Evolutionary conservation across 2,888 invertebrate genomes (phyloP), one percentile per base, ranked within the genome.

Genomic region (Netelia inedita): DNA sequence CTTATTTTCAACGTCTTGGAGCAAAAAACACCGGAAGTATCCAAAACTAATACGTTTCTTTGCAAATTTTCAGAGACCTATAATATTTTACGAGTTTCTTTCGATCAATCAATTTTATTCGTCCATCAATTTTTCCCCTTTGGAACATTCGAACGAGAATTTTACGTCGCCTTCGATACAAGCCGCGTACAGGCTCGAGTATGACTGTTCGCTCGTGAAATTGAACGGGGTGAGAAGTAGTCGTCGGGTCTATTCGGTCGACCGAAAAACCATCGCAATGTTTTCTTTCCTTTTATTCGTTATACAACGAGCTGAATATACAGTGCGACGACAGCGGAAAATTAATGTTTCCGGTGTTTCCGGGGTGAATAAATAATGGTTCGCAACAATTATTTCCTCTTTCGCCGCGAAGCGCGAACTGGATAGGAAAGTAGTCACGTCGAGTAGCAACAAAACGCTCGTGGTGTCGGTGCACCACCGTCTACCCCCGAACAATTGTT

Each of bases 311-410:
- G 10, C 0, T 46, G 46, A 14, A 46, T 46, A 46, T 19, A 19
- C 16, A 1, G n/a, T 57, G 16, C 9, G 57, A 66, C 72, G 57
- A 66, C 72, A 69, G 50, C 68, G 82, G 69, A 79, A 85, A 85
- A 85, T 81, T 85, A 82, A 71, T 71, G 53, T 65, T 76, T 74
- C 79, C 74, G 85, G 69, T 57, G 50, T 28, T 57, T 66, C 76
- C 66, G 53, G 41, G 46, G 73, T 75, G 68, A 55, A 61, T 69
- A 65, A 79, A 86, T 85, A 83, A 88, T 88, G 83, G 82, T 75
- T 71, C 76, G 76, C 66, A 69, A 83, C 81, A 83, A 86, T 88
- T 86, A 82, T 88, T 88, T 83, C 82, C 86, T 87, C 85, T 79
- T 88, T 84, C 83, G 79, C 43, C 68, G 23, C 3, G 21, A 71